These are phyloP conservation scores for Rousettus leschenaultii DNA, from an alignment of 2,113 vertebrate species.

Conservation along the genomic window DNA sequence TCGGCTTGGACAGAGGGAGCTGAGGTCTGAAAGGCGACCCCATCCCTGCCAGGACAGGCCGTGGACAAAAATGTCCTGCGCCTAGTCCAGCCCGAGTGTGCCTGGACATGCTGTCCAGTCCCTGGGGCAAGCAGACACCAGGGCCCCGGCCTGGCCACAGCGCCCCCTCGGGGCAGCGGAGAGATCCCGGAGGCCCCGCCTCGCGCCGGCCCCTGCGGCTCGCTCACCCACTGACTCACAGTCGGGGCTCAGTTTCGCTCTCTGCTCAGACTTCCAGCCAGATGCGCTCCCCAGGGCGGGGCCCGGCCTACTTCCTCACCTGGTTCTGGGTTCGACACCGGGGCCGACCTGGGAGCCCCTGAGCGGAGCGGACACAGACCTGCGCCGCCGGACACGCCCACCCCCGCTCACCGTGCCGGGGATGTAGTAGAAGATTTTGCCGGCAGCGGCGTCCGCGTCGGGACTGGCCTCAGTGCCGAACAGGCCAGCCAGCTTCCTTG, in stretches of 20 bases:
- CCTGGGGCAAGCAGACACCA: not conserved
- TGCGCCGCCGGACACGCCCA: not conserved
- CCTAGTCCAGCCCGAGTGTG: not conserved
- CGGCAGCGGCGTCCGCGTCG: conserved; percentile 72
- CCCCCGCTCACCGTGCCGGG: conserved; percentile 79
- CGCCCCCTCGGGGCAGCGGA: no score
- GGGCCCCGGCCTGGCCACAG: not conserved
- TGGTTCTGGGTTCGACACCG: not conserved
- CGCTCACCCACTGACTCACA: not conserved
- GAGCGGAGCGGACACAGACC: not conserved
- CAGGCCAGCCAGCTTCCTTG: conserved; percentile 79
- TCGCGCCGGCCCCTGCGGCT: not conserved
- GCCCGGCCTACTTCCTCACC: not conserved
- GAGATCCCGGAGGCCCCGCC: not conserved
- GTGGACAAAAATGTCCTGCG: not conserved
- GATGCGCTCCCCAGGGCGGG: conserved; percentile 12
- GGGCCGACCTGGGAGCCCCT: not conserved
- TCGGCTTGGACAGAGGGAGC: not conserved
- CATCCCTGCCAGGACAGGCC: not conserved
- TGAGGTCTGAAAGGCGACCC: not conserved
- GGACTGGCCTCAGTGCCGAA: conserved; percentile 74
- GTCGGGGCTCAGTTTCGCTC: conserved; percentile 53
- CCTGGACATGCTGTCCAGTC: not conserved
- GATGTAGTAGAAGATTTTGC: conserved; percentile 84
- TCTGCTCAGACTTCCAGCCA: conserved; percentile 42